These are phyloP conservation scores for Ciconia boyciana DNA, from an alignment of 2,113 vertebrate species.

Conservation along the genomic window DNA sequence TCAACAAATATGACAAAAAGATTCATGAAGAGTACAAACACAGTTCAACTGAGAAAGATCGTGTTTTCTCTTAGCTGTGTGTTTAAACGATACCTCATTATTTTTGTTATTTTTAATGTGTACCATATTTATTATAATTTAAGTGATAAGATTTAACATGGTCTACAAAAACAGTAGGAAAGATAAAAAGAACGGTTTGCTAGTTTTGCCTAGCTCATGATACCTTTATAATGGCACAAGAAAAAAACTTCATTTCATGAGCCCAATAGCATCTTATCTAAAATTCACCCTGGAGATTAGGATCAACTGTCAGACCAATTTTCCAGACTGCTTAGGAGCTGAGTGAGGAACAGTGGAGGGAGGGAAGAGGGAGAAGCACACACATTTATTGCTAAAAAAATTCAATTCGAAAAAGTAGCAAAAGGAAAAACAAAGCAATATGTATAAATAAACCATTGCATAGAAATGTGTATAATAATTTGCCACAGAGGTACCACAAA, in stretches of 20 bases:
- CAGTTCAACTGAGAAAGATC: neutral
- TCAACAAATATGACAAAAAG: neutral
- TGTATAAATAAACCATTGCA: neutral
- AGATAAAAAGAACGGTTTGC: neutral
- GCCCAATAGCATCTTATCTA: neutral
- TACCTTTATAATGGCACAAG: neutral
- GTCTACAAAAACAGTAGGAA: neutral
- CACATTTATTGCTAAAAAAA: neutral
- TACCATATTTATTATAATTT: neutral
- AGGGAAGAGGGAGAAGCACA: neutral
- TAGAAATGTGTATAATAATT: accelerated
- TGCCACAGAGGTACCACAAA: neutral
- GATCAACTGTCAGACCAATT: slow-evolving; percentile 24
- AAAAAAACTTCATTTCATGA: neutral
- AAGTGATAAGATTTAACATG: neutral
- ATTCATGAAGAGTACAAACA: neutral
- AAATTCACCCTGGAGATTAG: slow-evolving; percentile 32
- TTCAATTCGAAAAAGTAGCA: neutral
- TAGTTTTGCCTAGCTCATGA: neutral
- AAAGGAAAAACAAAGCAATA: neutral
- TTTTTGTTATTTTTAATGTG: neutral
- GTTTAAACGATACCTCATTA: neutral
- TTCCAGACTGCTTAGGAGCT: neutral
- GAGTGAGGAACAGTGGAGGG: neutral
- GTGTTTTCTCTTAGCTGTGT: neutral